Evolutionary conservation across 2,113 vertebrate species (phyloP), one percentile per base, ranked within the genome.

Genomic region (Tragulus kanchil): DNA sequence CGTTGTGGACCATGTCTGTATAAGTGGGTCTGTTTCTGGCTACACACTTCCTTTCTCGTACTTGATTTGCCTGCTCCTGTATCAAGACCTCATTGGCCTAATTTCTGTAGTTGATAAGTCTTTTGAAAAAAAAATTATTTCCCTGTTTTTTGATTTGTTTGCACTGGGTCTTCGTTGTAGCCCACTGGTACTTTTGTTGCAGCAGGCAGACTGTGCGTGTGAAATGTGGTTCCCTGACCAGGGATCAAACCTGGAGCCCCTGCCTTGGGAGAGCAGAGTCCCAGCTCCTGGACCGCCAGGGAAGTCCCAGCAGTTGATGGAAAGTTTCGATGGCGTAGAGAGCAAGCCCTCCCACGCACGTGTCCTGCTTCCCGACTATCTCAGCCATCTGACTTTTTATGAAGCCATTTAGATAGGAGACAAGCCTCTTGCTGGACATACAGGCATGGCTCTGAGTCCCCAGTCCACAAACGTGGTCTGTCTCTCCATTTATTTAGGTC

Each of bases 1-100:
- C 56, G 8, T 45, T 26, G 0, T 58, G 23, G 8, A 2, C 15
- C 48, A 1, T 5, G 3, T 52, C 8, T 79, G 42, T 36, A 3
- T 71, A 8, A 67, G 28, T 10, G 15, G 42, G n/a, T 54, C n/a
- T 73, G 56, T 50, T 61, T 73, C 62, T 25, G 31, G 62, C 25
- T 2, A 5, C 15, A 31, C 3, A 28, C 31, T 77, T 15, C 23
- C 5, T 89, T 92, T 48, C 48, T 52, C n/a, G 14, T 28, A 3
- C 42, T 56, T 58, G 28, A 16, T 52, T 10, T 67, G 31, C 14
- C 48, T 65, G 1, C 56, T 45, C 52, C 28, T 1, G 25, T 4
- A 17, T 85, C 71, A 67, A 17, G 8, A 15, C 26, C 59, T 13
- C 4, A 9, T n/a, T n/a, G 6, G 73, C 45, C 59, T 84, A 0